Conservation (phyloP, 1,140 invertebrate species). For the Leptinotarsa undecemlineata region DNA sequence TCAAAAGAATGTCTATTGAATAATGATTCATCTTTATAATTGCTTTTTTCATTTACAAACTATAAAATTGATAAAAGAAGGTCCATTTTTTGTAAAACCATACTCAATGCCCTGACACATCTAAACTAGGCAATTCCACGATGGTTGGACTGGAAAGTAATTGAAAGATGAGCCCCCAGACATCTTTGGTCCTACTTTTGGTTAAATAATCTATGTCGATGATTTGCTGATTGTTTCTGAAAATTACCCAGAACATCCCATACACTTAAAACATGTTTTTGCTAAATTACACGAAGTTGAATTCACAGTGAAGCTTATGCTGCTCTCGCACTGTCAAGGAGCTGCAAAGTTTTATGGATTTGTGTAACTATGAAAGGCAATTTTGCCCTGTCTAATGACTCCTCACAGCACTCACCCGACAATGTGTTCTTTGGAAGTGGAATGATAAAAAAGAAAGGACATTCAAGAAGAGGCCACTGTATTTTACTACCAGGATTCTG, state of each 20-base stretch:
- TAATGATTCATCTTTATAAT: too few species aligned
- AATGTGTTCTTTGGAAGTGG: background rate
- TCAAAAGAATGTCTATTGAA: too few species aligned
- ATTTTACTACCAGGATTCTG: background rate
- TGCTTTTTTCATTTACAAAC: background rate
- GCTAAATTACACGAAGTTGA: background rate
- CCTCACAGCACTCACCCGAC: background rate
- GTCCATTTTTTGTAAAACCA: background rate
- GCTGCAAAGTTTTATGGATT: background rate
- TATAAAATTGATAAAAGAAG: background rate
- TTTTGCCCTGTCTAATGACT: background rate
- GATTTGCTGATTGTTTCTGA: background rate
- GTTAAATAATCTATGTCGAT: background rate
- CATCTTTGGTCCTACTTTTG: background rate
- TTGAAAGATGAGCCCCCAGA: background rate
- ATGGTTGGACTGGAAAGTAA: background rate
- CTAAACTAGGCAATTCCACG: background rate
- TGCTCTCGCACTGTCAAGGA: background rate
- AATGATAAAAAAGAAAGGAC: background rate
- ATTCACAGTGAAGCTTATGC: background rate
- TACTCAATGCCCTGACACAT: background rate
- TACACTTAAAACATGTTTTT: background rate
- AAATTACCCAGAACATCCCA: background rate
- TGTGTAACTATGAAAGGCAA: background rate
- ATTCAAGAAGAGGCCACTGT: background rate